Percentiles rank a stretch among this genome's conserved stretches.
Conservation (phyloP, 2,113 vertebrate genomes). For the Dromaius novaehollandiae region DNA sequence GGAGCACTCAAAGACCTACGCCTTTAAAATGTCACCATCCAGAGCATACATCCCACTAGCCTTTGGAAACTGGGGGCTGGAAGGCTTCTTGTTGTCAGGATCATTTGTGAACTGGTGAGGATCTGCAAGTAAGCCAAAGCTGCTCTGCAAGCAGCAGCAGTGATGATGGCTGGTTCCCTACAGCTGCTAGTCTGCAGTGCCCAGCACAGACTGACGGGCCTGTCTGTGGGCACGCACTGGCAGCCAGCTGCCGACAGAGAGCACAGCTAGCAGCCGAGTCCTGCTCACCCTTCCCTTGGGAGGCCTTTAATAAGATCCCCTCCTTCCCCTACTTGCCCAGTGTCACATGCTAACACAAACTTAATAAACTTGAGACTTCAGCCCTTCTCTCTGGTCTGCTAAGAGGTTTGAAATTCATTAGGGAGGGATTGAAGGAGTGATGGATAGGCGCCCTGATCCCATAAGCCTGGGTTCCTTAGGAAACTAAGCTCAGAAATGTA, state of each 20-base stretch:
- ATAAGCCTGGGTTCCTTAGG: not conserved
- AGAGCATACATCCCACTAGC: not conserved
- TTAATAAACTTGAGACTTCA: not conserved
- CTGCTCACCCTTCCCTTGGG: accelerated
- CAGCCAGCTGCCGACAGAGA: not conserved
- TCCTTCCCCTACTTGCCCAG: not conserved
- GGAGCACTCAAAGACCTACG: not conserved
- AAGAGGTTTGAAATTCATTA: not conserved
- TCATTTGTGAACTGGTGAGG: not conserved
- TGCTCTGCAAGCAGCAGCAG: not conserved
- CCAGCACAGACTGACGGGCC: accelerated
- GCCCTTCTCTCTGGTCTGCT: not conserved
- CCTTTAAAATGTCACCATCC: not conserved
- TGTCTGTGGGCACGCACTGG: not conserved
- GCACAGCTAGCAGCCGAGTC: not conserved
- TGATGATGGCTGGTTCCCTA: not conserved
- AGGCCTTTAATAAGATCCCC: not conserved
- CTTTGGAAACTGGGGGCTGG: not conserved
- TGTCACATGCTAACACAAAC: not conserved
- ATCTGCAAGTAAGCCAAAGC: not conserved
- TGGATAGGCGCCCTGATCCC: not conserved
- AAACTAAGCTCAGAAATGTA: not conserved
- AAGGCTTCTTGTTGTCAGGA: not conserved
- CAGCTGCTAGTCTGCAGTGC: not conserved
- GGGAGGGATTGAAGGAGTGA: not conserved